A percentile compares a stretch with the other conserved stretches of the same genome.
These are phyloP conservation scores for Echinarachnius parma DNA, from an alignment of 53 echinoderm and acorn worm species.

Conservation along the genomic window DNA sequence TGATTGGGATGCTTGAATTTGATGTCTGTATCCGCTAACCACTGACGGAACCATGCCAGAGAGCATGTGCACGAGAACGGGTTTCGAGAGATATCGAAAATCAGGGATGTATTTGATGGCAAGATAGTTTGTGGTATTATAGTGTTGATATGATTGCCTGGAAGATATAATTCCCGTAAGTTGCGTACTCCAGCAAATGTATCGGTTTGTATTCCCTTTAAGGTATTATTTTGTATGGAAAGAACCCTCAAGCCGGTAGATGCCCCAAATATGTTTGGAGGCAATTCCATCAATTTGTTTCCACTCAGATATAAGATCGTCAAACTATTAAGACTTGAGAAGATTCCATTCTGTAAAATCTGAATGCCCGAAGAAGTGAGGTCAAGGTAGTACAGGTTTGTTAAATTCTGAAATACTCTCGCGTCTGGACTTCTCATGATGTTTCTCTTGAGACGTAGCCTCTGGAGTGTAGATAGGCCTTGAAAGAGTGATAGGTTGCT, in stretches of 20 bases:
- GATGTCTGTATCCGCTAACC: constrained; percentile 1
- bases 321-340: not conserved
- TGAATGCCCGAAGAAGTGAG: not conserved
- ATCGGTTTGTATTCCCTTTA: not conserved
- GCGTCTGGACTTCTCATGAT: not conserved
- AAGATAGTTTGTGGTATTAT: constrained; percentile 1
- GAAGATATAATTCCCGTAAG: not conserved
- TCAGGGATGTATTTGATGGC: constrained; percentile 13
- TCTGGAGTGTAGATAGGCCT: not conserved
- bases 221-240: constrained; percentile 3
- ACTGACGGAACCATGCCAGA: constrained; percentile 11
- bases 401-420: not conserved
- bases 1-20: constrained; percentile 13
- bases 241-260: not conserved
- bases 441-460: not conserved
- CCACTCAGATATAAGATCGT: not conserved
- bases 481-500: not conserved
- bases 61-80: constrained; percentile 20
- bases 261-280: not conserved
- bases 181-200: not conserved
- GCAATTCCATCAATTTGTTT: not conserved
- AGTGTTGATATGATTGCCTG: constrained; percentile 15
- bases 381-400: not conserved
- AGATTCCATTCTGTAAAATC: not conserved
- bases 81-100: constrained; percentile 11